Evolutionary conservation across 1,140 invertebrate species (phyloP).

Genomic region (Calephelis nemesis): DNA sequence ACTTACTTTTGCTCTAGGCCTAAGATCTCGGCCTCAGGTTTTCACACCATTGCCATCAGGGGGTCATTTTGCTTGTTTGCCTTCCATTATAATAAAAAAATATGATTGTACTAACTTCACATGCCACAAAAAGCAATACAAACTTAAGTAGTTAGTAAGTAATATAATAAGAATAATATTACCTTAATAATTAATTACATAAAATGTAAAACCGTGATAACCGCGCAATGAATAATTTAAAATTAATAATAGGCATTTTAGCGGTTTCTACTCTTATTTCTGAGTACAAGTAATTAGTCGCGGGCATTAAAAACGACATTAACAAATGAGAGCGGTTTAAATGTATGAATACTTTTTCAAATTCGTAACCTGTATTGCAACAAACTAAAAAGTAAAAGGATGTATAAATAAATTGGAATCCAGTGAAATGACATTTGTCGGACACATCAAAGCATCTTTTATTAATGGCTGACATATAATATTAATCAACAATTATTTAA

Average conservation of each 20-base stretch:
- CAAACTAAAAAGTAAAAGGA: conserved; percentile 9
- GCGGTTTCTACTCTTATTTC: not conserved
- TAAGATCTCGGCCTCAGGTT: too few relatives aligned
- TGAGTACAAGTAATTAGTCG: not conserved
- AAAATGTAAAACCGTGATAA: too few relatives aligned
- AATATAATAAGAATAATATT: too few relatives aligned
- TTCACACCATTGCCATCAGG: too few relatives aligned
- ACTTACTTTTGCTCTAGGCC: too few relatives aligned
- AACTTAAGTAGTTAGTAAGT: too few relatives aligned
- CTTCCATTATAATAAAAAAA: too few relatives aligned
- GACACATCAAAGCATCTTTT: conserved; percentile 12
- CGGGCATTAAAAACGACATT: conserved; percentile 9
- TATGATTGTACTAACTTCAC: too few relatives aligned
- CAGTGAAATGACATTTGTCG: conserved; percentile 4
- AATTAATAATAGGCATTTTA: not conserved
- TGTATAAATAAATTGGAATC: not conserved
- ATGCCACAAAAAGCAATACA: too few relatives aligned
- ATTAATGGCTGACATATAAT: conserved; percentile 1
- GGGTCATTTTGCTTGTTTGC: too few relatives aligned
- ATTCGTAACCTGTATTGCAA: conserved; percentile 15
- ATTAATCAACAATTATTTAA: conserved; percentile 1
- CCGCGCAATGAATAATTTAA: not conserved
- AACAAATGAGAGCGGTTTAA: conserved; percentile 14
- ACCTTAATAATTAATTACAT: too few relatives aligned
- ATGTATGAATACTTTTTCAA: not conserved